A percentile compares a stretch with the other conserved stretches of the same genome.
phyloP scores from a whole-genome alignment of 2,888 invertebrate genomes.

The Arenicola marina region DNA sequence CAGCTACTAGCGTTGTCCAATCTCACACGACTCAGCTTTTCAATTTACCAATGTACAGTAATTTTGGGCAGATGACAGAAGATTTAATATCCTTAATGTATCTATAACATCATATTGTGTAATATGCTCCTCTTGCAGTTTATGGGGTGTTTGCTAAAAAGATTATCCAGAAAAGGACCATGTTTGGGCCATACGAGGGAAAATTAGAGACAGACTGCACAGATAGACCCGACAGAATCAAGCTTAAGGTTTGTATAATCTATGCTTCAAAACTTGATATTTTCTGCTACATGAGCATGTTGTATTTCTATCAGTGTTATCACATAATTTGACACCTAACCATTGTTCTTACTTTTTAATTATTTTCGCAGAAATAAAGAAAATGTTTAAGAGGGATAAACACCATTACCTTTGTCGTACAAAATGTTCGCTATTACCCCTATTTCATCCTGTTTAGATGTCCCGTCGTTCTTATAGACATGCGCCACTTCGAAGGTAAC shows the following conservation, averaged over 20 bases:
- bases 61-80: no score
- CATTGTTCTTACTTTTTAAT: not conserved
- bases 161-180: constrained; percentile 71
- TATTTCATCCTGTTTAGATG: no score
- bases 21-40: no score
- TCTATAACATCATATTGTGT: no score
- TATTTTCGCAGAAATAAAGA: not conserved
- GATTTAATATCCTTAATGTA: no score
- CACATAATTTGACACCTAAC: not conserved
- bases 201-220: constrained; percentile 68
- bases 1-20: no score
- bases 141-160: constrained; percentile 73
- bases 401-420: no score
- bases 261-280: no score
- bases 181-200: constrained; percentile 82
- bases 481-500: no score
- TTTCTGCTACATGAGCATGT: not conserved
- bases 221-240: not conserved
- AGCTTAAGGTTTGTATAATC: not conserved
- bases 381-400: not conserved
- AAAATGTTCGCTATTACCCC: no score
- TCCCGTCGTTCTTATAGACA: no score
- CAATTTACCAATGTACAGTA: no score
- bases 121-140: not conserved
- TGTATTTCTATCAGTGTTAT: not conserved